Evolutionary conservation across 2,797 vertebrate genomes (phyloP).

Genomic region (Myotis daubentonii): DNA sequence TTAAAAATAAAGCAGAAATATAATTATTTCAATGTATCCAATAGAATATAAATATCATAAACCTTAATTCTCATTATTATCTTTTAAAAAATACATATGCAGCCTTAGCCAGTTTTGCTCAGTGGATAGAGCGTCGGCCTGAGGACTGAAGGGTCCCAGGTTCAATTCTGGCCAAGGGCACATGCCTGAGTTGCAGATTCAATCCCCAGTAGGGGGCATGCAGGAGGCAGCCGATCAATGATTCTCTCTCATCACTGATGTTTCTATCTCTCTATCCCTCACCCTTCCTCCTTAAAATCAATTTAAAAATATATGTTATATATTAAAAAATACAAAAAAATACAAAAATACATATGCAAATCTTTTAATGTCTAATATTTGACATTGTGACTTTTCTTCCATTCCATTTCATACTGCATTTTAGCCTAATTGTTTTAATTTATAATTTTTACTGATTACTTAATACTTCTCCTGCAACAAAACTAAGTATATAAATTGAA

Average conservation of each 20-base stretch:
- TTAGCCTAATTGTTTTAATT: constrained; percentile 18
- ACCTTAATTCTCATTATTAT: neutral
- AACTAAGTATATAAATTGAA: constrained; percentile 6
- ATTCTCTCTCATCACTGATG: no score
- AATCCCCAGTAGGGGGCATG: no score
- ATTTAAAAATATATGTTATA: no score
- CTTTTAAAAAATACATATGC: neutral
- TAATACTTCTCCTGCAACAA: constrained; percentile 14
- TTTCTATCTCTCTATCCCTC: no score
- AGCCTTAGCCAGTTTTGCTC: no score
- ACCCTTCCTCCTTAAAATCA: no score
- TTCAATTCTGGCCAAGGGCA: no score
- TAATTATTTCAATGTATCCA: constrained; percentile 1
- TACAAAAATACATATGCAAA: neutral
- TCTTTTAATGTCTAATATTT: neutral
- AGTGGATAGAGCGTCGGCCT: no score
- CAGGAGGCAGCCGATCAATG: no score
- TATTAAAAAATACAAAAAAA: no score
- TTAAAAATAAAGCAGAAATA: neutral
- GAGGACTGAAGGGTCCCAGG: no score
- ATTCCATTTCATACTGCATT: neutral
- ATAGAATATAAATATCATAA: neutral
- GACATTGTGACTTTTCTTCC: neutral
- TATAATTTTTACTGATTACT: neutral
- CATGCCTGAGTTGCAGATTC: no score